These are phyloP conservation scores for Premnoplex brunnescens DNA, from an alignment of 2,797 vertebrate species.

Conservation along the genomic window DNA sequence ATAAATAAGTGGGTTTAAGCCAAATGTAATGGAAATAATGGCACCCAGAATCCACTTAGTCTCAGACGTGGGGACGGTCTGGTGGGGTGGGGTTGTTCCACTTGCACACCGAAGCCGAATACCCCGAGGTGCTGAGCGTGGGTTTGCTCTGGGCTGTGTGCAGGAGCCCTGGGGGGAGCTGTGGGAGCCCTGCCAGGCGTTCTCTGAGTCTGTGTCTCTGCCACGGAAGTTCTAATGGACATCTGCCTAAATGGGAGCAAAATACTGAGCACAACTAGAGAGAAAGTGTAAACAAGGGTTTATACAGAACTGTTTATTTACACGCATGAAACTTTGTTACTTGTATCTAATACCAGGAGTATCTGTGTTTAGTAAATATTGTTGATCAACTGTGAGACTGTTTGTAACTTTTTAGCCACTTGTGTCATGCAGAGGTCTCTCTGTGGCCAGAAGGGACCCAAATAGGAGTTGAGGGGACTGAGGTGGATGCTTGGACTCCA, in stretches of 20 bases:
- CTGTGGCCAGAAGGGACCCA: no score
- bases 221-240: background rate
- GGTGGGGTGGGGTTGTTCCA: accelerated
- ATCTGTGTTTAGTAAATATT: background rate
- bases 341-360: background rate
- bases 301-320: background rate
- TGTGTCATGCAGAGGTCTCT: accelerated
- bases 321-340: background rate
- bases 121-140: accelerated
- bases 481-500: no score
- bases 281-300: background rate
- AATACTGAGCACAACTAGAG: background rate
- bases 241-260: background rate
- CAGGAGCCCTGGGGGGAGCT: no score
- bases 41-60: background rate
- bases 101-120: accelerated
- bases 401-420: background rate
- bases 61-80: background rate
- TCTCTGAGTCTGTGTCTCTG: background rate
- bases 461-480: accelerated
- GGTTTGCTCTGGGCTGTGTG: background rate
- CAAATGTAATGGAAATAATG: background rate
- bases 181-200: accelerated
- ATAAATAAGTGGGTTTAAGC: conserved; percentile 1
- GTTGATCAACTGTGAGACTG: accelerated